A percentile compares a stretch with the other conserved stretches of the same genome.
phyloP scores from a whole-genome alignment of 2,797 vertebrate species.

The Sylvia borin region DNA sequence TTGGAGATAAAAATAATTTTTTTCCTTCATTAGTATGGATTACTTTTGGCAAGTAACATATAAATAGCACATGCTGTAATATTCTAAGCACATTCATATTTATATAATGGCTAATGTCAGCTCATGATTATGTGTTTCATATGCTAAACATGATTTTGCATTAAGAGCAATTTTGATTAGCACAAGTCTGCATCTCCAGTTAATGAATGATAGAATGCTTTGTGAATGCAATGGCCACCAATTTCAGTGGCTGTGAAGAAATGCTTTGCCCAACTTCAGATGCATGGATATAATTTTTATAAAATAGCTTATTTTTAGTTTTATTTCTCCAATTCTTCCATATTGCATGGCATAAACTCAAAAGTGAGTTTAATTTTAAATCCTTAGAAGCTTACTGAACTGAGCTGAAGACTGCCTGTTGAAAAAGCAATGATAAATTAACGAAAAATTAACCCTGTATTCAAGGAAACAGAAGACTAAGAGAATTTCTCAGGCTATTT shows the following conservation, averaged over 20 bases:
- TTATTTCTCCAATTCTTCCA: background rate
- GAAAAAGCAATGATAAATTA: background rate
- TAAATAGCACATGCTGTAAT: slow-evolving; percentile 10
- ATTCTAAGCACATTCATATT: slow-evolving; percentile 37
- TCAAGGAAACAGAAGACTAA: background rate
- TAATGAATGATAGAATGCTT: background rate
- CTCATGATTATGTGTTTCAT: slow-evolving; percentile 37
- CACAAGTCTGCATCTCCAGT: background rate
- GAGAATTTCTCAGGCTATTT: background rate
- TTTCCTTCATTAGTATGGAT: slow-evolving; percentile 24
- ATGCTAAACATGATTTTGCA: slow-evolving; percentile 17
- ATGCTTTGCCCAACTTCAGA: background rate
- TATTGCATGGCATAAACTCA: background rate
- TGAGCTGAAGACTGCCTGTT: background rate
- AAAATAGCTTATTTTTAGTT: background rate
- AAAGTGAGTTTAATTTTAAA: background rate
- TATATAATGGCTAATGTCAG: slow-evolving; percentile 33
- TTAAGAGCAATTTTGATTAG: slow-evolving; percentile 27
- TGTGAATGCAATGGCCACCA: fast-evolving
- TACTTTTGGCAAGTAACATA: slow-evolving; percentile 26
- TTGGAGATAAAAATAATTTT: slow-evolving; percentile 17
- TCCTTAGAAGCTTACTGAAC: background rate
- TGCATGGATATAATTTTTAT: background rate
- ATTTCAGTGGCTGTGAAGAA: background rate
- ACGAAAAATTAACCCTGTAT: background rate